Percentiles rank a stretch among this genome's conserved stretches.
These are phyloP conservation scores for Exocentrus adspersus DNA, from an alignment of 2,888 invertebrate genomes.

Conservation along the genomic window DNA sequence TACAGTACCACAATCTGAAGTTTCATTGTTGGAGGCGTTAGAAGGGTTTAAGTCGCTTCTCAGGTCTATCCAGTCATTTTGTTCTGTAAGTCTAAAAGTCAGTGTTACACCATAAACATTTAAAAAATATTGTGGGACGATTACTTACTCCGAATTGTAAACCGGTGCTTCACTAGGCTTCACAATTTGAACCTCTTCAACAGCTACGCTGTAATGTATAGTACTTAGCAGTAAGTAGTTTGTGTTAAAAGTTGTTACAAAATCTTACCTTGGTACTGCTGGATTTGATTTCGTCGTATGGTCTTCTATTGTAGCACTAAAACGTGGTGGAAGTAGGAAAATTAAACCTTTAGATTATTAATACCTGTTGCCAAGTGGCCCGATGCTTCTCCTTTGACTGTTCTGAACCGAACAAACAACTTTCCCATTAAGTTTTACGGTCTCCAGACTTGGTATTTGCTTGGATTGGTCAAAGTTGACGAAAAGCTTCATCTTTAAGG, in stretches of 20 bases:
- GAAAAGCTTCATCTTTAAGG: slow-evolving; percentile 69
- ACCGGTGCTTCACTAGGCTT: not conserved
- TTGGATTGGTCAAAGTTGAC: slow-evolving; percentile 68
- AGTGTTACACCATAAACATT: too few species aligned
- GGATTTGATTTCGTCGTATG: too few species aligned
- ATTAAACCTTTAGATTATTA: too few species aligned
- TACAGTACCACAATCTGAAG: slow-evolving; percentile 62
- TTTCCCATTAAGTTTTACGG: slow-evolving; percentile 69
- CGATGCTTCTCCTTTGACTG: not conserved
- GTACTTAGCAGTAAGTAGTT: not conserved
- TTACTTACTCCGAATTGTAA: not conserved
- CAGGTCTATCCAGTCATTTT: not conserved
- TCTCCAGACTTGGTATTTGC: slow-evolving; percentile 65
- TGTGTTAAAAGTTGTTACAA: too few species aligned
- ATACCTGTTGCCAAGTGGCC: not conserved
- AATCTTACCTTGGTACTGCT: too few species aligned
- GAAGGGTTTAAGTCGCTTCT: slow-evolving; percentile 34
- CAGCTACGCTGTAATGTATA: not conserved
- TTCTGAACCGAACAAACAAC: slow-evolving; percentile 65
- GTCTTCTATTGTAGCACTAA: too few species aligned
- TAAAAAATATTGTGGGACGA: too few species aligned
- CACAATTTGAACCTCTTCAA: not conserved
- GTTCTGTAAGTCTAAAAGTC: too few species aligned
- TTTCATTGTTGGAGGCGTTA: not conserved
- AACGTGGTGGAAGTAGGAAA: too few species aligned